Evolutionary conservation across 2,888 invertebrate species (phyloP).

Genomic region (Tolmerus cingulatus): DNA sequence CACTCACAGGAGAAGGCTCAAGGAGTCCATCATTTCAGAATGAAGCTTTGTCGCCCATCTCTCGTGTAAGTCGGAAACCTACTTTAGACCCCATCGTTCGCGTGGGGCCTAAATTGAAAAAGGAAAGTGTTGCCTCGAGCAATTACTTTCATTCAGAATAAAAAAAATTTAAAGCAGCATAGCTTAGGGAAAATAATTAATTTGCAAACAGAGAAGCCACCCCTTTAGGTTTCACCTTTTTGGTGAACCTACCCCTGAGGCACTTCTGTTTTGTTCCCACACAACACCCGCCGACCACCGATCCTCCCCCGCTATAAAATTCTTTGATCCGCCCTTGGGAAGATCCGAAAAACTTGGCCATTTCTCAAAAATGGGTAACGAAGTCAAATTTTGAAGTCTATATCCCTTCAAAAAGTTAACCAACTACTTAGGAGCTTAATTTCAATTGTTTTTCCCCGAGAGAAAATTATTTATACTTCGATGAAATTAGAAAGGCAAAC

Average conservation of each 20-base stretch:
- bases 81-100: neutral
- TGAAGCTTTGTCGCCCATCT: neutral
- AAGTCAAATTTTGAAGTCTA: neutral
- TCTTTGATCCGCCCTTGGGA: neutral
- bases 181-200: neutral
- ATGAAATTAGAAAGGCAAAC: constrained; percentile 31
- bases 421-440: constrained; percentile 19
- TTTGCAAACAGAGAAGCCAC: neutral
- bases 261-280: neutral
- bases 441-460: constrained; percentile 14
- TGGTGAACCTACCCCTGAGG: neutral
- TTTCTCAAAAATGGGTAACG: neutral
- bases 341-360: neutral
- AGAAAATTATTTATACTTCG: constrained; percentile 27
- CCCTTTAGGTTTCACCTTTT: neutral
- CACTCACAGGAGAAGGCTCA: neutral
- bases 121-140: neutral
- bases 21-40: neutral
- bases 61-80: neutral
- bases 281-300: neutral
- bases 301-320: neutral
- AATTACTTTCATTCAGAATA: neutral
- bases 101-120: neutral
- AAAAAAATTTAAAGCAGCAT: neutral
- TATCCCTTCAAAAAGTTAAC: neutral